Conservation (phyloP, 2,797 vertebrate species). For the Leuciscus waleckii region DNA sequence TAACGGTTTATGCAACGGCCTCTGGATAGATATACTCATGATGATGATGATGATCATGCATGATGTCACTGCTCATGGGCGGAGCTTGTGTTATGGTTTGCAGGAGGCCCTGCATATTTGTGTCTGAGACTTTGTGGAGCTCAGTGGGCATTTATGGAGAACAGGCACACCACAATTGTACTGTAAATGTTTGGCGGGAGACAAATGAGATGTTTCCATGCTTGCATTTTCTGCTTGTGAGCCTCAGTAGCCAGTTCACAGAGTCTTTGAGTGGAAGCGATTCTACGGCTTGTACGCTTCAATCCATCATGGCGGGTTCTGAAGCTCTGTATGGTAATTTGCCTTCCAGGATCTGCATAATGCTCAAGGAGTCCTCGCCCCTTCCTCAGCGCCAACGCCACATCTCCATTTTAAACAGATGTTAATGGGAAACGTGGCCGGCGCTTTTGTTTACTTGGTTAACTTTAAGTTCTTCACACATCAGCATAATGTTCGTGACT, state of each 20-base stretch:
- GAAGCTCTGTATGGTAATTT: conserved; percentile 58
- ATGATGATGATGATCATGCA: background rate
- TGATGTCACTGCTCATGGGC: background rate
- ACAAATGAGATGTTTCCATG: conserved; percentile 46
- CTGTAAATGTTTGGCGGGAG: conserved; percentile 47
- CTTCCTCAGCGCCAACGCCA: conserved; percentile 28
- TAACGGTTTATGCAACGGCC: too few relatives aligned
- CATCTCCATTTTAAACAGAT: conserved; percentile 64
- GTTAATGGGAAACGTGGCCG: conserved; percentile 50
- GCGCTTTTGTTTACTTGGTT: conserved; percentile 56
- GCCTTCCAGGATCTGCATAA: conserved; percentile 53
- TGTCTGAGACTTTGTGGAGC: background rate
- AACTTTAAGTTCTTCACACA: conserved; percentile 54
- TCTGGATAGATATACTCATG: background rate
- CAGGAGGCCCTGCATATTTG: background rate
- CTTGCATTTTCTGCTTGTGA: conserved; percentile 50
- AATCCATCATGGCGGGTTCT: conserved; percentile 48
- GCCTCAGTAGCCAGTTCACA: conserved; percentile 6
- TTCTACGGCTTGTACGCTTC: conserved; percentile 45
- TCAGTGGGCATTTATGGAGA: conserved; percentile 32
- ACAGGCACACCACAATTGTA: conserved; percentile 20
- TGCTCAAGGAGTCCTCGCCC: conserved; percentile 35
- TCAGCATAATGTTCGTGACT: conserved; percentile 50
- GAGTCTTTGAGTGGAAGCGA: conserved; percentile 47
- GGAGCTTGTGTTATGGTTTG: background rate